Percentiles rank a stretch among this genome's conserved stretches.
phyloP scores from a whole-genome alignment of 2,113 vertebrate species.

The Chloroceryle aenea region DNA sequence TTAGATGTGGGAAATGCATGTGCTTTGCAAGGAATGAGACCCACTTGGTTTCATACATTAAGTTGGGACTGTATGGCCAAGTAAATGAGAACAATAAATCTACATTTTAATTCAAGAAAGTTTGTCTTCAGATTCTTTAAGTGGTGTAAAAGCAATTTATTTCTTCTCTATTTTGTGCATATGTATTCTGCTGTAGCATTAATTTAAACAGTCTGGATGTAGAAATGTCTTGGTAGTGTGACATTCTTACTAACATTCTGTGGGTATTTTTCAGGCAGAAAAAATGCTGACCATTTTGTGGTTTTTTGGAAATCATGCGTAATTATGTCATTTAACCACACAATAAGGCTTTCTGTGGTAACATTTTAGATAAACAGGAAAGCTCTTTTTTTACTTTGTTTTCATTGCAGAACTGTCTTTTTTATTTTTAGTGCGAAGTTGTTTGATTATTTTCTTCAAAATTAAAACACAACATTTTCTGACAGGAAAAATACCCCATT shows the following conservation, averaged over 20 bases:
- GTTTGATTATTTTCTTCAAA: conserved; percentile 20
- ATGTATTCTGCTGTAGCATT: conserved; percentile 16
- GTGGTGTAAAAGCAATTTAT: conserved; percentile 25
- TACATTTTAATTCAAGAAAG: conserved; percentile 12
- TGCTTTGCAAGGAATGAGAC: conserved; percentile 50
- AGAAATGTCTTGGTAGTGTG: conserved; percentile 38
- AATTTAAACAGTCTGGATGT: conserved; percentile 65
- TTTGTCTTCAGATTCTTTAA: conserved; percentile 31
- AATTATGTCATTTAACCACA: conserved; percentile 73
- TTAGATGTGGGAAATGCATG: conserved; percentile 58
- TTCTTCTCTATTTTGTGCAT: conserved; percentile 8
- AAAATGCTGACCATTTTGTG: conserved; percentile 76
- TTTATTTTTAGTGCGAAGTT: conserved; percentile 3
- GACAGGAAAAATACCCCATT: background rate
- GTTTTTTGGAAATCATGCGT: conserved; percentile 70
- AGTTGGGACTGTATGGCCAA: conserved; percentile 1
- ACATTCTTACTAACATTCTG: conserved; percentile 68
- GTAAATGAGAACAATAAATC: conserved; percentile 32
- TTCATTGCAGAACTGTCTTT: conserved; percentile 11
- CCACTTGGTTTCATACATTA: conserved; percentile 3
- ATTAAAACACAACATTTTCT: background rate
- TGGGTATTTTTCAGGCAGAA: conserved; percentile 75
- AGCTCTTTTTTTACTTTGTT: conserved; percentile 54
- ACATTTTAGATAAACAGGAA: conserved; percentile 67
- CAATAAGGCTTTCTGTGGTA: conserved; percentile 69